Evolutionary conservation across 2,888 invertebrate species (phyloP), one percentile per base, ranked within the genome.

Genomic region (Idaea straminata): DNA sequence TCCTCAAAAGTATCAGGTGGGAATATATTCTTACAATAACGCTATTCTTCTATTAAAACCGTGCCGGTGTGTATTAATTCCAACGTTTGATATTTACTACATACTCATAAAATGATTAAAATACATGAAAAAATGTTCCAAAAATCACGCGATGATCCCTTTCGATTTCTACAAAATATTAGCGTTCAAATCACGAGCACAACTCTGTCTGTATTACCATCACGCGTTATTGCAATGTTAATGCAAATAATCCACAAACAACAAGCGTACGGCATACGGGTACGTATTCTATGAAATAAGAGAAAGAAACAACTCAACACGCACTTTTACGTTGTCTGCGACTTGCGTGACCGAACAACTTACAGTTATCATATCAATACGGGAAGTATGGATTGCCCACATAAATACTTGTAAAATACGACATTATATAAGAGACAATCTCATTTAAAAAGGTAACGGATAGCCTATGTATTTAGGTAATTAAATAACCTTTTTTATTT

Each of bases 161-260:
- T 86, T 83, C 82, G 75, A 79, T 83, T 83, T 81, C 76, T 69
- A 73, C 61, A 66, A 64, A 69, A 69, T 65, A 76, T 84, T 78
- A 71, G 70, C 66, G 75, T 81, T 78, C 84, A 66, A 66, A 75
- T 79, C 85, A 82, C 81, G 81, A 59, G 66, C 64, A 66, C 65
- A n/a, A 70, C 74, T 82, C 66, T 61, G 68, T 82, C 66, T 60
- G 68, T 67, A 83, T 77, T 80, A 60, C 64, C 65, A 73, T 83
- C 84, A 85, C 85, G 84, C 76, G 69, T 70, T 68, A 68, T 79
- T 80, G 74, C 76, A 77, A 67, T 70, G 64, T 62, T 72, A 71
- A 75, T 78, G 81, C 78, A 78, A 80, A 80, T 81, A 75, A 76
- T 75, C 71, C 66, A 65, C 70, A 71, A 25, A 10, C 47, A 47